These are phyloP conservation scores for Parnassius orleans DNA, from an alignment of 2,888 invertebrate species.

Conservation along the genomic window DNA sequence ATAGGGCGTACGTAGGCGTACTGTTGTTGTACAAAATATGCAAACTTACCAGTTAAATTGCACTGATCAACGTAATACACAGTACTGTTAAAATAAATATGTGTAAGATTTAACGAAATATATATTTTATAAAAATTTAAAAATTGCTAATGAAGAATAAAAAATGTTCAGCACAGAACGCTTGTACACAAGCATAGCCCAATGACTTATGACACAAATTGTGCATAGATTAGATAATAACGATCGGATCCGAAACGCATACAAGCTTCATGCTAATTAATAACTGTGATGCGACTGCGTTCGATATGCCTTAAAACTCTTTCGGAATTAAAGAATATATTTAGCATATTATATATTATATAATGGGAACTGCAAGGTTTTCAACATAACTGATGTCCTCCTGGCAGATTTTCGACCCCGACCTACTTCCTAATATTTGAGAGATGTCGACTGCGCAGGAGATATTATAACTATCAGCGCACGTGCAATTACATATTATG, in stretches of 20 bases:
- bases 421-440: too few species aligned
- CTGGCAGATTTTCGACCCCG: too few species aligned
- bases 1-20: slow-evolving; percentile 10
- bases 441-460: too few species aligned
- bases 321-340: neutral
- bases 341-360: neutral
- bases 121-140: neutral
- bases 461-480: too few species aligned
- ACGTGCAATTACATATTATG: too few species aligned
- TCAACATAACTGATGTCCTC: too few species aligned
- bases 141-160: neutral
- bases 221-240: slow-evolving; percentile 64
- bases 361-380: too few species aligned
- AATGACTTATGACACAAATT: slow-evolving; percentile 47
- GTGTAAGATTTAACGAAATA: too few species aligned
- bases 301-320: slow-evolving; percentile 1
- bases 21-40: slow-evolving; percentile 1
- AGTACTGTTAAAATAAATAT: too few species aligned
- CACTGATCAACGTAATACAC: too few species aligned
- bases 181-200: slow-evolving; percentile 9
- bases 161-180: slow-evolving; percentile 4
- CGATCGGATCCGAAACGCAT: slow-evolving; percentile 52
- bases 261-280: slow-evolving; percentile 33
- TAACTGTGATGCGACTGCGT: slow-evolving; percentile 21
- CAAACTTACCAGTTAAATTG: slow-evolving; percentile 15